A percentile compares a stretch with the other conserved stretches of the same genome.
phyloP scores from a whole-genome alignment of 2,888 invertebrate species.

The Sesamia inferens region DNA sequence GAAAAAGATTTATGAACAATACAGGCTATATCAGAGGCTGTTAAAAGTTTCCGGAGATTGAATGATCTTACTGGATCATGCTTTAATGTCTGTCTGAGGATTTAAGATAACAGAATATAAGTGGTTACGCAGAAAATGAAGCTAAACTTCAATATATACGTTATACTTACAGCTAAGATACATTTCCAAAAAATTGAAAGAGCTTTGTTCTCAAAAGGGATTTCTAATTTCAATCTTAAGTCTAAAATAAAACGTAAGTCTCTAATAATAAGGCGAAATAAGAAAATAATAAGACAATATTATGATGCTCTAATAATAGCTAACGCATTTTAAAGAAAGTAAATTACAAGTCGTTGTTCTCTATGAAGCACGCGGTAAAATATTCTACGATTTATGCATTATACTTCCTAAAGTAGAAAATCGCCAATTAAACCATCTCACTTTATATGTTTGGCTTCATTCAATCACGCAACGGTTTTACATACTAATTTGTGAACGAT shows the following conservation, averaged over 20 bases:
- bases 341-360: constrained; percentile 39
- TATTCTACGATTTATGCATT: constrained; percentile 37
- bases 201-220: constrained; percentile 1
- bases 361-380: constrained; percentile 32
- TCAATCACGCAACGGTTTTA: constrained; percentile 60
- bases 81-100: constrained; percentile 25
- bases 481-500: constrained; percentile 57
- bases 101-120: constrained; percentile 14
- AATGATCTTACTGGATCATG: constrained; percentile 10
- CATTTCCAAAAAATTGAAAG: constrained; percentile 1
- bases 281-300: constrained; percentile 37
- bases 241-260: constrained; percentile 21
- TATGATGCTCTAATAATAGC: constrained; percentile 47
- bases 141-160: constrained; percentile 14
- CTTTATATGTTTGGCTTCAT: constrained; percentile 49
- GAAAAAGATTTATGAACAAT: constrained; percentile 42
- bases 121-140: constrained; percentile 10
- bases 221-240: constrained; percentile 15
- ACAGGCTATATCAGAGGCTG: constrained; percentile 3
- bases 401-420: constrained; percentile 45
- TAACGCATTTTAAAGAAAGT: constrained; percentile 46
- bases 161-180: background rate
- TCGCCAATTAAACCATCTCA: constrained; percentile 46
- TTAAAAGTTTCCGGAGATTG: constrained; percentile 10
- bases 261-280: constrained; percentile 4